phyloP scores from a whole-genome alignment of 2,113 vertebrate genomes.

The Steatornis caripensis region DNA sequence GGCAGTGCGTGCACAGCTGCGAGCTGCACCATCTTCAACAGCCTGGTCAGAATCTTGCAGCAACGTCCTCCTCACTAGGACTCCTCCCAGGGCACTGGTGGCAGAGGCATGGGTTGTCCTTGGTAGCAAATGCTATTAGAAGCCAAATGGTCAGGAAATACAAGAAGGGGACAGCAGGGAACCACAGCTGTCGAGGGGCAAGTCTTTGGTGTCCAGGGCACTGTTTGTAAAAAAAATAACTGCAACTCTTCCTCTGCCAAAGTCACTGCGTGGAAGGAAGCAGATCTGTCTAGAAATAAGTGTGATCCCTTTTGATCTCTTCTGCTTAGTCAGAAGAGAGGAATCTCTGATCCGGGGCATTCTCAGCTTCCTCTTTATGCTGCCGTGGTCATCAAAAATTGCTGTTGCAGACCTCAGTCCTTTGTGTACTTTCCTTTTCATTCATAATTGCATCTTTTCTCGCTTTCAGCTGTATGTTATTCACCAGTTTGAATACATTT shows the following conservation, averaged over 20 bases:
- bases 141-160: background rate
- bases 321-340: background rate
- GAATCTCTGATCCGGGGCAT: background rate
- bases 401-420: background rate
- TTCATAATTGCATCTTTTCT: background rate
- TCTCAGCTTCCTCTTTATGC: background rate
- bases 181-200: too few species aligned
- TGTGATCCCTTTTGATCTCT: background rate
- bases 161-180: background rate
- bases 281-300: background rate
- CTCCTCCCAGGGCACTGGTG: too few species aligned
- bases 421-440: background rate
- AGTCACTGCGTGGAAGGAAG: fast-evolving
- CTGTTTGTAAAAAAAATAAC: background rate
- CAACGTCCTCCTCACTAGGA: fast-evolving
- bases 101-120: background rate
- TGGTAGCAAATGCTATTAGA: background rate
- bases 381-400: fast-evolving
- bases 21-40: background rate
- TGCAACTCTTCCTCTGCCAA: background rate
- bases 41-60: background rate
- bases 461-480: background rate
- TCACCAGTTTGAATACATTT: background rate
- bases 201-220: background rate
- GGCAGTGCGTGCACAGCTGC: too few species aligned